Percentiles rank a stretch among this genome's conserved stretches.
These are phyloP conservation scores for Oreochromis spilurus DNA, from an alignment of 2,113 vertebrate genomes.

Conservation along the genomic window DNA sequence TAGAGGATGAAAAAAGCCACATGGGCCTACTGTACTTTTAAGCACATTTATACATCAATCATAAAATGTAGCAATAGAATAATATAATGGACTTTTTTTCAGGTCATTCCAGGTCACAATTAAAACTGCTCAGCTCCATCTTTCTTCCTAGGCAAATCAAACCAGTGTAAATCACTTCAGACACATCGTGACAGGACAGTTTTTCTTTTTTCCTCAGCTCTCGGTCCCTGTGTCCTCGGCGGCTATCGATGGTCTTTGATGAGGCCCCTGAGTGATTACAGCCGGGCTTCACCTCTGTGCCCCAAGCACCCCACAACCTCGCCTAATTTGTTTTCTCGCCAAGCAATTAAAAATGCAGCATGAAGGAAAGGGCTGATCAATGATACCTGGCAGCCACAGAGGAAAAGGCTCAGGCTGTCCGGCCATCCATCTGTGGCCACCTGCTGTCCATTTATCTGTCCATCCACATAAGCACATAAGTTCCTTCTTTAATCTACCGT, in stretches of 20 bases:
- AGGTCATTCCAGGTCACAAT: background rate
- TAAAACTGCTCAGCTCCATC: background rate
- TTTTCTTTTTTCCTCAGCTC: background rate
- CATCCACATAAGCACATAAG: background rate
- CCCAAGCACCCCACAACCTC: background rate
- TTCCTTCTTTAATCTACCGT: background rate
- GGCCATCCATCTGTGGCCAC: constrained; percentile 10
- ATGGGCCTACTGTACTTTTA: accelerated
- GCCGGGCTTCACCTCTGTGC: background rate
- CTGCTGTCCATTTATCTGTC: constrained; percentile 19
- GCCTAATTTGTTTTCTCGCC: constrained; percentile 58
- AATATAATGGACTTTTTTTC: background rate
- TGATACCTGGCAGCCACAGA: constrained; percentile 32
- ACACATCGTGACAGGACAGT: background rate
- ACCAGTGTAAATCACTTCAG: background rate
- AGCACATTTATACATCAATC: background rate
- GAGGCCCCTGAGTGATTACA: constrained; percentile 4
- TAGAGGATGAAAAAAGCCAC: background rate
- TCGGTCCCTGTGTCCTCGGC: background rate
- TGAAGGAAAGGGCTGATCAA: constrained; percentile 32
- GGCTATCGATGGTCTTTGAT: background rate
- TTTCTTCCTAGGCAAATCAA: background rate
- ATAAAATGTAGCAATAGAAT: background rate
- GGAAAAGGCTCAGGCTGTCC: background rate
- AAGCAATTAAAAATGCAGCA: constrained; percentile 56